Percentiles rank a stretch among this genome's conserved stretches.
These are phyloP conservation scores for Papilio elwesi DNA, from an alignment of 2,888 invertebrate genomes.

Conservation along the genomic window DNA sequence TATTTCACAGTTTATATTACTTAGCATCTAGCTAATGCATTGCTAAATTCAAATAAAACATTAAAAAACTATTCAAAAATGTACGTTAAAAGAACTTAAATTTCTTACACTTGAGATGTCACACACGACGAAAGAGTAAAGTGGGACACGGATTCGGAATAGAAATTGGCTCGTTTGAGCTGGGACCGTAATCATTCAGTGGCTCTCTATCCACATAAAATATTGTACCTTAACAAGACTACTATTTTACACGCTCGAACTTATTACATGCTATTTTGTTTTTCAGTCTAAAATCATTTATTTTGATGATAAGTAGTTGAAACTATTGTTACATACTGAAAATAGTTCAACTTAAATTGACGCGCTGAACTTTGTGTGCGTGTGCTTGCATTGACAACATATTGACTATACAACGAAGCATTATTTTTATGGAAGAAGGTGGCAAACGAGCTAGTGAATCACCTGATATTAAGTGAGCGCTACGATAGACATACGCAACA, in stretches of 20 bases:
- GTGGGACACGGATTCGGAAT: constrained; percentile 22
- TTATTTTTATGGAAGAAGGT: too few species aligned
- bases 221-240: constrained; percentile 21
- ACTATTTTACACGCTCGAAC: constrained; percentile 6
- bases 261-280: constrained; percentile 5
- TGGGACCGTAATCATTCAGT: constrained; percentile 14
- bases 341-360: too few species aligned
- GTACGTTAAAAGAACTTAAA: constrained; percentile 7
- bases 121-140: constrained; percentile 13
- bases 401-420: too few species aligned
- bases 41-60: background rate
- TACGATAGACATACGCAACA: too few species aligned
- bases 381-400: too few species aligned
- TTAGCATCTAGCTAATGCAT: background rate
- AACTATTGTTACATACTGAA: background rate
- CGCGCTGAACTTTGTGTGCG: too few species aligned
- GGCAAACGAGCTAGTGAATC: too few species aligned
- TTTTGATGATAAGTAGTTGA: background rate
- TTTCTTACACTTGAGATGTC: background rate
- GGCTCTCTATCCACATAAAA: constrained; percentile 27
- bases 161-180: constrained; percentile 23
- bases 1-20: too few species aligned
- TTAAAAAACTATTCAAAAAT: background rate
- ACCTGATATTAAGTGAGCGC: too few species aligned
- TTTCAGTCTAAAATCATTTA: background rate